These are phyloP conservation scores for Petrolisthes cinctipes DNA, from an alignment of 2,888 invertebrate genomes.

Conservation along the genomic window DNA sequence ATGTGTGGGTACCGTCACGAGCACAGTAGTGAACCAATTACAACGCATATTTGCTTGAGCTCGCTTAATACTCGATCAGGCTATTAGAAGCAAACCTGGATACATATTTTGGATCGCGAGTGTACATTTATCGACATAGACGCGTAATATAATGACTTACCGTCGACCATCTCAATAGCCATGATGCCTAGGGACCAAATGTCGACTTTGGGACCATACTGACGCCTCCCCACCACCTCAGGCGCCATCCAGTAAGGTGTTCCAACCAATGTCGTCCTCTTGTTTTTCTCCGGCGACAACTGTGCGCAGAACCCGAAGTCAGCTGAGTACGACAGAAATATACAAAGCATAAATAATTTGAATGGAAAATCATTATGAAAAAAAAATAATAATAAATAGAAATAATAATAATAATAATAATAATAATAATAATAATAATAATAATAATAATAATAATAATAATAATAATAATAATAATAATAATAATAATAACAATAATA, in stretches of 20 bases:
- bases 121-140: too few species aligned
- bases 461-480: neutral
- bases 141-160: constrained; percentile 4
- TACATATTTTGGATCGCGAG: too few species aligned
- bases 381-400: neutral
- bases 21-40: neutral
- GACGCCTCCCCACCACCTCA: constrained; percentile 72
- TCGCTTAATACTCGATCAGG: too few species aligned
- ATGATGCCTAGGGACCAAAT: constrained; percentile 97
- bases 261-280: constrained; percentile 75
- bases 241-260: constrained; percentile 72
- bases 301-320: constrained; percentile 77
- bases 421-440: neutral
- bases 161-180: constrained; percentile 97
- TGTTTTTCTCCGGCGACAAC: constrained; percentile 74
- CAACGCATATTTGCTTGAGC: too few species aligned
- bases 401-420: too few species aligned
- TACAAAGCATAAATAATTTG: neutral
- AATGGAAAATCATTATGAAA: constrained; percentile 66
- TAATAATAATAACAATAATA: neutral
- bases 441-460: neutral
- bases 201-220: constrained; percentile 81
- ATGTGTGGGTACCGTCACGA: neutral
- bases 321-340: constrained; percentile 66
- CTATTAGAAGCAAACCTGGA: too few species aligned